Percentiles rank a stretch among this genome's conserved stretches.
These are phyloP conservation scores for Pycnomerus fuliginosus DNA, from an alignment of 2,888 invertebrate genomes.

Conservation along the genomic window DNA sequence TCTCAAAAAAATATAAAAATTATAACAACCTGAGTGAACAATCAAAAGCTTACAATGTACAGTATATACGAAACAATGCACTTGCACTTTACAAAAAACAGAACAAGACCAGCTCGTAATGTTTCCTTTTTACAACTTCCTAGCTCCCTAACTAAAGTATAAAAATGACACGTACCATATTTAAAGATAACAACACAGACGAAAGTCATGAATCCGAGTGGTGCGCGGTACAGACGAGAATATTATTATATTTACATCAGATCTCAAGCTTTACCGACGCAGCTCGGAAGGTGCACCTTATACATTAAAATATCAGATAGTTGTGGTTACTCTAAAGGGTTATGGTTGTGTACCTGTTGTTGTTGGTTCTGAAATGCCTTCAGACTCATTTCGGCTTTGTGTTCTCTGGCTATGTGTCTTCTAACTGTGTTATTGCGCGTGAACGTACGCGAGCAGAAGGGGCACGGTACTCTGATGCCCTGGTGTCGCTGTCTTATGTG, in stretches of 20 bases:
- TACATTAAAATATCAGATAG: constrained; percentile 26
- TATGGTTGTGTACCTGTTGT: constrained; percentile 62
- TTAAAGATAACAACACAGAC: constrained; percentile 44
- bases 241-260: constrained; percentile 40
- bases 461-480: constrained; percentile 88
- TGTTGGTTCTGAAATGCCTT: constrained; percentile 55
- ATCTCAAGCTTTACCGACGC: constrained; percentile 26
- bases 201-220: constrained; percentile 39
- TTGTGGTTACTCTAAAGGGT: constrained; percentile 55
- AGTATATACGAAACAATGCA: constrained; percentile 24
- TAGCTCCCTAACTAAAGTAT: constrained; percentile 37
- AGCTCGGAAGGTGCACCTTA: constrained; percentile 25
- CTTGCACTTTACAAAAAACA: constrained; percentile 24
- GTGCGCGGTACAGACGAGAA: constrained; percentile 27
- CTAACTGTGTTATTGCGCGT: constrained; percentile 91
- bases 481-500: constrained; percentile 91
- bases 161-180: constrained; percentile 43
- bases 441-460: constrained; percentile 87
- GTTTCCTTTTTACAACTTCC: constrained; percentile 34
- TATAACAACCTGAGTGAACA: constrained; percentile 33
- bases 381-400: constrained; percentile 72
- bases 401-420: constrained; percentile 87
- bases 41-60: constrained; percentile 18
- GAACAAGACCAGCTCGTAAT: constrained; percentile 45
- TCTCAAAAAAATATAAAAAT: constrained; percentile 15